Percentiles rank a stretch among this genome's conserved stretches.
Evolutionary conservation across 2,797 vertebrate genomes (phyloP).

Genomic region (Melanotaenia pygmaea): DNA sequence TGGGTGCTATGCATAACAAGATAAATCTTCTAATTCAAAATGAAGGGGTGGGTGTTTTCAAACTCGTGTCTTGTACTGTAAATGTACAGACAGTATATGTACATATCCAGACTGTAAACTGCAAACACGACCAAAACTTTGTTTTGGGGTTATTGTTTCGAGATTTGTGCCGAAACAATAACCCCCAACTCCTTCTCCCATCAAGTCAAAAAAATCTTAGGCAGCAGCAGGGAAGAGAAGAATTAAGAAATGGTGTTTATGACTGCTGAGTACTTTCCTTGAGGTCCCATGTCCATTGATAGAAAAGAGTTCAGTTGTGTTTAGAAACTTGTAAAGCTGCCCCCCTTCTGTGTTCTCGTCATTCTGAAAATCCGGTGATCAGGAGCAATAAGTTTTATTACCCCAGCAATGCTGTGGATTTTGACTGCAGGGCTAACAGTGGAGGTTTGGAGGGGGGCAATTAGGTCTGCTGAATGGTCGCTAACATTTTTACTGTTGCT

Average conservation of each 20-base stretch:
- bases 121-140: background rate
- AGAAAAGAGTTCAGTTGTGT: conserved; percentile 38
- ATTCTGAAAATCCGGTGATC: conserved; percentile 48
- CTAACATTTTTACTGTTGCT: conserved; percentile 64
- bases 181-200: background rate
- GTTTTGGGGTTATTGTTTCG: background rate
- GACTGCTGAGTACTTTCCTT: conserved; percentile 27
- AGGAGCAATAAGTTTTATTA: conserved; percentile 61
- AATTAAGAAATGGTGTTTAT: conserved; percentile 33
- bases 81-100: background rate
- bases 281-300: conserved; percentile 51
- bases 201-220: background rate
- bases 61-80: background rate
- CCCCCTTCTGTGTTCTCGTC: conserved; percentile 49
- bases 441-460: conserved; percentile 35
- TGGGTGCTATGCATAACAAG: conserved; percentile 3
- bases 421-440: conserved; percentile 38
- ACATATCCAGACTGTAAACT: background rate
- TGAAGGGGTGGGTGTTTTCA: background rate
- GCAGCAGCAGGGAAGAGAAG: conserved; percentile 17
- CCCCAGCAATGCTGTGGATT: conserved; percentile 49
- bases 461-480: conserved; percentile 65
- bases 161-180: background rate
- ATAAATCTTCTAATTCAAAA: conserved; percentile 1
- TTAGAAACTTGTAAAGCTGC: conserved; percentile 68